Evolutionary conservation across 2,888 invertebrate genomes (phyloP), one percentile per base, ranked within the genome.

Genomic region (Zygogramma bicolorata): DNA sequence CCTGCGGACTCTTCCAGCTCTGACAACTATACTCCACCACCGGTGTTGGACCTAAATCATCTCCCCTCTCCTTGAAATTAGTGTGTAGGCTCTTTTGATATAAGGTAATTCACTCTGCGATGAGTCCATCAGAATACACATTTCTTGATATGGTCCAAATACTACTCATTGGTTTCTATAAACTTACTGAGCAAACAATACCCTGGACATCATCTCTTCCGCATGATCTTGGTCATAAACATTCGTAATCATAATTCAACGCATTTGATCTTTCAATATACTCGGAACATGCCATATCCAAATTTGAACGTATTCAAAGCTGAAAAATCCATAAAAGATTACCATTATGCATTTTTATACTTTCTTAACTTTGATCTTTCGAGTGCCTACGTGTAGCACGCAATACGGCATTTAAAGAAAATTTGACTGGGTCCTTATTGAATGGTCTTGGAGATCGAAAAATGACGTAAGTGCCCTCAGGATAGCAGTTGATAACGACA

Each of bases 251-350:
- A 22, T 22, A 13, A 25, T 22, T 4, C 1, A 25, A 25, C 25
- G n/a, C n/a, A 53, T 22, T 53, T n/a, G 53, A 22, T 53, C 13
- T 10, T 42, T 53, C 38, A 42, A 75, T 77, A 67, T 20, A 42
- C 40, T 68, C 68, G 62, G 58, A 67, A 70, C 77, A 76, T 77
- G 77, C 76, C 68, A 76, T 75, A 74, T 63, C 71, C 71, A 72
- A 79, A 79, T 79, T 77, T 75, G 71, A 77, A 77, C 74, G 71
- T 71, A 75, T 75, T 77, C 68, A 70, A 58, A 58, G 42, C 61
- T 67, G 74, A 75, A 70, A 76, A 75, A 67, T 65, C 57, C 63
- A 57, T 61, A 59, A 70, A 42, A 65, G 67, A 49, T 66, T 73
- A 62, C 73, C 71, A 76, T 77, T 75, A 71, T 62, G 61, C 20